Evolutionary conservation across 2,113 vertebrate genomes (phyloP).

Genomic region (Enhydra lutris): DNA sequence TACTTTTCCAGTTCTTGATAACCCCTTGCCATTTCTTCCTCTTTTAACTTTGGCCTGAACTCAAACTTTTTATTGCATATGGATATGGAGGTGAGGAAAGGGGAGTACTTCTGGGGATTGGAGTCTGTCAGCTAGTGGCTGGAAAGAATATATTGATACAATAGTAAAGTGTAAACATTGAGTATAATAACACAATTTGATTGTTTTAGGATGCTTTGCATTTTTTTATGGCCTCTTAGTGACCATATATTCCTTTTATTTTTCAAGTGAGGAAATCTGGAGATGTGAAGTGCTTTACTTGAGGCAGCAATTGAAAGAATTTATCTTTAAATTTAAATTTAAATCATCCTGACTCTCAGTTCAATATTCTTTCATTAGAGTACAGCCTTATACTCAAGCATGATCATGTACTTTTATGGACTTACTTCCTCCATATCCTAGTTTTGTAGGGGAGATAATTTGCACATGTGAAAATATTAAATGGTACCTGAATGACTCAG

Average conservation of each 20-base stretch:
- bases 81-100: not conserved
- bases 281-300: not conserved
- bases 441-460: not conserved
- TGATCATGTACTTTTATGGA: not conserved
- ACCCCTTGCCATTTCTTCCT: not conserved
- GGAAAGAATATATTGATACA: not conserved
- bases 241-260: not conserved
- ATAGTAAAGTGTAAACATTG: not conserved
- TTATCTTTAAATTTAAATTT: not conserved
- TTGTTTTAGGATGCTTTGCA: conserved; percentile 7
- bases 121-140: not conserved
- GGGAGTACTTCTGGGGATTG: not conserved
- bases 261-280: conserved; percentile 23
- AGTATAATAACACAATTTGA: not conserved
- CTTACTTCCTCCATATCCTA: not conserved
- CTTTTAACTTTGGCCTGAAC: not conserved
- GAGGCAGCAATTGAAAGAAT: not conserved
- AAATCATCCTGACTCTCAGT: not conserved
- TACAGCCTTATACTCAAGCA: not conserved
- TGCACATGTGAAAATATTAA: not conserved
- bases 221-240: conserved; percentile 15
- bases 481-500: not conserved
- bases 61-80: not conserved
- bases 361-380: not conserved
- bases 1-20: not conserved